These are phyloP conservation scores for Napeogenes sylphis DNA, from an alignment of 2,888 invertebrate species.

Conservation along the genomic window DNA sequence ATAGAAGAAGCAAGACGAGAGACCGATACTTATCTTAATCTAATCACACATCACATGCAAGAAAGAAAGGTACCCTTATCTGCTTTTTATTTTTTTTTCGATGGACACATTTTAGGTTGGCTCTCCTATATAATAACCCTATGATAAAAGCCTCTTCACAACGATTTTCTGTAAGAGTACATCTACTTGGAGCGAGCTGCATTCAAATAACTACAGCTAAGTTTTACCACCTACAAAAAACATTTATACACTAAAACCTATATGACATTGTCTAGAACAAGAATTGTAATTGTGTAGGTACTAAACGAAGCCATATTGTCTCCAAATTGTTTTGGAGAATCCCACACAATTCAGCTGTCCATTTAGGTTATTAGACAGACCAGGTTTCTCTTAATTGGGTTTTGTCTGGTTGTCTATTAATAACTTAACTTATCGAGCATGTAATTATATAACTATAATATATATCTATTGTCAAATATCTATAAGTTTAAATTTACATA, in stretches of 20 bases:
- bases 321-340: conserved; percentile 14
- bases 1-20: too few relatives aligned
- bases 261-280: conserved; percentile 8
- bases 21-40: too few relatives aligned
- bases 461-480: neutral
- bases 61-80: too few relatives aligned
- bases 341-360: conserved; percentile 10
- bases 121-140: too few relatives aligned
- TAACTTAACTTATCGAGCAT: too few relatives aligned
- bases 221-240: neutral
- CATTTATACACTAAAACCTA: neutral
- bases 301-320: conserved; percentile 18
- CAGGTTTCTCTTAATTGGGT: neutral
- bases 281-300: conserved; percentile 12
- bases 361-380: conserved; percentile 6
- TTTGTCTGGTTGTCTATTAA: neutral
- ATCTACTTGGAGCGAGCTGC: too few relatives aligned
- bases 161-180: too few relatives aligned
- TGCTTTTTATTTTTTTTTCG: too few relatives aligned
- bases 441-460: neutral
- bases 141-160: too few relatives aligned
- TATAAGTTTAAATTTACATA: neutral
- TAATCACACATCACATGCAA: too few relatives aligned
- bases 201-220: too few relatives aligned
- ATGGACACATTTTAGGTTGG: too few relatives aligned